Percentiles rank a stretch among this genome's conserved stretches.
Conservation (phyloP, 35 echinoderm and acorn worm species). For the Nesometra sesokonis region DNA sequence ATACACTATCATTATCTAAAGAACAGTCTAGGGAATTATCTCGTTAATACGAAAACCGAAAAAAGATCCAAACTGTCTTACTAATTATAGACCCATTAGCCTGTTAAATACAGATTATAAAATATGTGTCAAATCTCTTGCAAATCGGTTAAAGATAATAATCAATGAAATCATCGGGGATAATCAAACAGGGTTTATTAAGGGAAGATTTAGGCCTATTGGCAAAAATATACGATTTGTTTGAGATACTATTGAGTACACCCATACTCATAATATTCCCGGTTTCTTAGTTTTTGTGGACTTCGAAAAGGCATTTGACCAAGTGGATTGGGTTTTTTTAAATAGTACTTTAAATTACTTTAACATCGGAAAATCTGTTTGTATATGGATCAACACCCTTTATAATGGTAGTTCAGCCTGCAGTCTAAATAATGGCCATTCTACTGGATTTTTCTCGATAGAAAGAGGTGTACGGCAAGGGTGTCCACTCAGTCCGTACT, state of each 20-base stretch:
- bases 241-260: background rate
- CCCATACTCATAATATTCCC: background rate
- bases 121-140: background rate
- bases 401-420: constrained; percentile 4
- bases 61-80: background rate
- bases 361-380: constrained; percentile 1
- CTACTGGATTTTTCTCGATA: constrained; percentile 11
- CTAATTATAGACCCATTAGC: constrained; percentile 24
- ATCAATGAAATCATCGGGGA: background rate
- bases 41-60: background rate
- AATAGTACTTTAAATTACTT: background rate
- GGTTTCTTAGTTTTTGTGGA: background rate
- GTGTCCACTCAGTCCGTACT: constrained; percentile 15
- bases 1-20: background rate
- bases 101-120: constrained; percentile 14
- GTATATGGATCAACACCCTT: background rate
- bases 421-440: constrained; percentile 6
- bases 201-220: constrained; percentile 12
- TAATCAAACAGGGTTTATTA: background rate
- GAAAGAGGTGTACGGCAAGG: constrained; percentile 24
- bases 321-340: constrained; percentile 12
- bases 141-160: background rate
- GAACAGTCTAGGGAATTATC: background rate
- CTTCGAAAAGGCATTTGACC: constrained; percentile 22
- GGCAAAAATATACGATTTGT: constrained; percentile 10